Base-by-base conservation (phyloP, 2,797 vertebrate genomes). In the Tapera naevia region DNA sequence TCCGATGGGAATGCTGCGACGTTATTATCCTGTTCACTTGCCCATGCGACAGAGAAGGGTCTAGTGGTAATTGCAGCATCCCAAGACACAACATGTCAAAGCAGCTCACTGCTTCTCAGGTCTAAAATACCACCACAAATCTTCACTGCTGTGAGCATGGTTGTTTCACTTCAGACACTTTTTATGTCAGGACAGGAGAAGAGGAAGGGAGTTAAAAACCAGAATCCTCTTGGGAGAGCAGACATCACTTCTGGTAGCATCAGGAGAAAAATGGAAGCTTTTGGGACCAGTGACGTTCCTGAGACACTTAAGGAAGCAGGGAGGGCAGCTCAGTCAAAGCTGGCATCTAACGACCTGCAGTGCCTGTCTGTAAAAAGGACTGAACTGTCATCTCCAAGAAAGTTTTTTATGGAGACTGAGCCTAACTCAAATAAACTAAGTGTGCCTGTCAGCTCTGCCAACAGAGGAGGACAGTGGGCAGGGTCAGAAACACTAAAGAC, bases 131-230 rank as follows among this genome's bases (percentile, higher is more conserved):
- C 37, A 56, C 17, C 61, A 43, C 19, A 65, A 66, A 65, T 23
- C 53, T 64, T 24, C 24, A 14, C 33, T 46, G 27, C 12, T 33
- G 18, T 0, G 2, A 50, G 37, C 28, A 27, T 0, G 9, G 46
- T 23, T 78, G 76, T 43, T 67, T 51, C 48, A 48, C 43, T 45
- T 2, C 3, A 53, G 28, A 54, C 13, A 19, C 25, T 65, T 48
- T 10, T 41, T 45, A 54, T 4, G 13, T 21, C 39, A 74, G 45
- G 35, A 61, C 69, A 81, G 39, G 32, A 62, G 16, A 65, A 62
- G 10, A 71, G 8, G 45, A 73, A 69, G 17, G 5, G 22, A 80
- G 39, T 27, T 73, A 43, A 89, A 91, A 75, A 13, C 0, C 13
- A 30, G 69, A 82, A 62, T 51, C 12, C 66, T 64, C 14, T 19